These are phyloP conservation scores for Chroicocephalus ridibundus DNA, from an alignment of 2,113 vertebrate genomes.

Conservation along the genomic window DNA sequence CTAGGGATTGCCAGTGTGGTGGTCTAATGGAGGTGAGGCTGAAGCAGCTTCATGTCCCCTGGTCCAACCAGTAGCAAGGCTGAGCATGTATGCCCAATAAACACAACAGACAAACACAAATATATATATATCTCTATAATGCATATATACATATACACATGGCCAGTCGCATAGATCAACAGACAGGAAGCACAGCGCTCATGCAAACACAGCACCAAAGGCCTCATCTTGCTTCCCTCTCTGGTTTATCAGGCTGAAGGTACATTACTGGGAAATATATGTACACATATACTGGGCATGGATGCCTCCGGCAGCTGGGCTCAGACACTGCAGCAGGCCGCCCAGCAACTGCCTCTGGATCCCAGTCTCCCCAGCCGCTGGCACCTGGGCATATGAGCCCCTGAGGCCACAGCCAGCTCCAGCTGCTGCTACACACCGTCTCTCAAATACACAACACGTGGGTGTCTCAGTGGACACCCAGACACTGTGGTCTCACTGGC, in stretches of 20 bases:
- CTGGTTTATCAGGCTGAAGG: neutral
- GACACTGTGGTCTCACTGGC: fast-evolving
- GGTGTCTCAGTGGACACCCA: neutral
- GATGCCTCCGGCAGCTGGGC: neutral
- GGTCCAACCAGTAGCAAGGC: fast-evolving
- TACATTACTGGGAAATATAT: neutral
- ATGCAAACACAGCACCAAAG: neutral
- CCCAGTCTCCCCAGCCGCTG: neutral
- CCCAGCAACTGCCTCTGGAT: neutral
- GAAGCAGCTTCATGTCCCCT: neutral
- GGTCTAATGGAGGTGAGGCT: neutral
- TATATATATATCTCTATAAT: no score
- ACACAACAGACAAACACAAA: neutral
- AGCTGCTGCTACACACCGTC: neutral
- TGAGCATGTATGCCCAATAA: neutral
- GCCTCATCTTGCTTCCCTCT: neutral
- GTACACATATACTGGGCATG: no score
- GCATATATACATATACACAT: neutral
- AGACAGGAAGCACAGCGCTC: neutral
- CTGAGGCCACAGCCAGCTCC: neutral
- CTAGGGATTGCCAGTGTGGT: neutral
- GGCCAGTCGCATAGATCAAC: fast-evolving
- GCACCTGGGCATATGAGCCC: neutral
- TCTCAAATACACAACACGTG: neutral
- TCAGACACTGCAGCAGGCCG: neutral